A percentile compares a stretch with the other conserved stretches of the same genome.
phyloP scores from a whole-genome alignment of 2,888 invertebrate genomes.

The Leptinotarsa tumamoca region DNA sequence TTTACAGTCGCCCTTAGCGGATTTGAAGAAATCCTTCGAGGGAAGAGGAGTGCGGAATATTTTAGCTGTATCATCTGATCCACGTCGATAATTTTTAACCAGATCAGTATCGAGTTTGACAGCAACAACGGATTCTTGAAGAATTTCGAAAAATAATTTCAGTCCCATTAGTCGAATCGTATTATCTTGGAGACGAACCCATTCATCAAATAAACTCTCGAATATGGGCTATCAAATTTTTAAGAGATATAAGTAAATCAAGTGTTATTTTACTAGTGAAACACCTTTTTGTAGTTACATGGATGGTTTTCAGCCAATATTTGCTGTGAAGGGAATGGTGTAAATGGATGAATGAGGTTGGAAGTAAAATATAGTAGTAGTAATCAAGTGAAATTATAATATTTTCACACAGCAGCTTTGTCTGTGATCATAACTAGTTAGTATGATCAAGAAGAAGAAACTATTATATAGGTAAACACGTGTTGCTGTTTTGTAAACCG shows the following conservation, averaged over 20 bases:
- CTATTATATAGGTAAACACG: no score
- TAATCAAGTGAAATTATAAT: no score
- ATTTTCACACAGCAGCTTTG: no score
- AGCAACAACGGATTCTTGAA: conserved; percentile 56
- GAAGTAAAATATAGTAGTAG: no score
- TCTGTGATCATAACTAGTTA: no score
- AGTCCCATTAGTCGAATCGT: conserved; percentile 69
- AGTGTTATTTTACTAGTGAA: no score
- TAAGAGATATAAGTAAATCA: not conserved
- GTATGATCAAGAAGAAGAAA: no score
- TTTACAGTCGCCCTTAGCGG: not conserved
- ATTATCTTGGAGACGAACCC: conserved; percentile 82
- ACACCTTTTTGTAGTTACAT: no score
- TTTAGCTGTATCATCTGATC: not conserved
- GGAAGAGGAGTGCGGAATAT: conserved; percentile 28
- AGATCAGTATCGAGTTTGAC: conserved; percentile 37
- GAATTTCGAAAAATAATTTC: conserved; percentile 69
- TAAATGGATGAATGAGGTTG: no score
- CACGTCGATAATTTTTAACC: conserved; percentile 29
- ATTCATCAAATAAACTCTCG: conserved; percentile 77
- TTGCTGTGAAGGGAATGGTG: no score
- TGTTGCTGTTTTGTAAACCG: no score
- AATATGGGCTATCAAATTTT: conserved; percentile 77
- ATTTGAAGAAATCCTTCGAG: not conserved
- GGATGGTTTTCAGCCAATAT: no score